A percentile compares a stretch with the other conserved stretches of the same genome.
Conservation (phyloP, 2,113 vertebrate genomes). For the Larimichthys crocea region DNA sequence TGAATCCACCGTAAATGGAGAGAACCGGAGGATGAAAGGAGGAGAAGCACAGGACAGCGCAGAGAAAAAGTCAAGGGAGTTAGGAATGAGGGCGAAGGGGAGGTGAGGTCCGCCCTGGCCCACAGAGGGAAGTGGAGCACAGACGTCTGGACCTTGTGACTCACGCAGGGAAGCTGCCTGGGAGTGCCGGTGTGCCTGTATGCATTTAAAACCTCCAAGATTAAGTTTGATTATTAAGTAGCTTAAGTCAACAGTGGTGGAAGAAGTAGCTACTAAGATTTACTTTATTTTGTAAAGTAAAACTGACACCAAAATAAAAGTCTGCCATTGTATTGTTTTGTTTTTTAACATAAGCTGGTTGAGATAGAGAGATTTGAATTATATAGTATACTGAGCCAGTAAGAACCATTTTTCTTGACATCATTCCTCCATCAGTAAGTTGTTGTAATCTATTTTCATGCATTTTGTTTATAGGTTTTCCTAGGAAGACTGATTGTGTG, state of each 20-base stretch:
- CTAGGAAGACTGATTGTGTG: not conserved
- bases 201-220: not conserved
- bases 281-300: not conserved
- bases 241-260: not conserved
- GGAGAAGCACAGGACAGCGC: conserved; percentile 12
- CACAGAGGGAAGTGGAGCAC: conserved; percentile 26
- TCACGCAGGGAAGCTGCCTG: conserved; percentile 19
- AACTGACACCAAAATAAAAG: not conserved
- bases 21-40: conserved; percentile 12
- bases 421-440: no score
- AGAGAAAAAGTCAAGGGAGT: conserved; percentile 17
- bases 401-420: not conserved
- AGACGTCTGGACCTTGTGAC: conserved; percentile 78
- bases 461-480: not conserved
- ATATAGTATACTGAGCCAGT: not conserved
- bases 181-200: not conserved
- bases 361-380: not conserved
- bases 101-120: conserved; percentile 49
- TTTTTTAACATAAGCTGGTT: not conserved
- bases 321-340: not conserved
- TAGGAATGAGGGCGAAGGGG: conserved; percentile 36
- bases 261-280: not conserved
- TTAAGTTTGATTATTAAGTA: not conserved
- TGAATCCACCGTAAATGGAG: conserved; percentile 67
- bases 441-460: not conserved